Percentiles rank a stretch among this genome's conserved stretches.
Evolutionary conservation across 2,888 invertebrate species (phyloP).

Genomic region (Thelaira solivaga): DNA sequence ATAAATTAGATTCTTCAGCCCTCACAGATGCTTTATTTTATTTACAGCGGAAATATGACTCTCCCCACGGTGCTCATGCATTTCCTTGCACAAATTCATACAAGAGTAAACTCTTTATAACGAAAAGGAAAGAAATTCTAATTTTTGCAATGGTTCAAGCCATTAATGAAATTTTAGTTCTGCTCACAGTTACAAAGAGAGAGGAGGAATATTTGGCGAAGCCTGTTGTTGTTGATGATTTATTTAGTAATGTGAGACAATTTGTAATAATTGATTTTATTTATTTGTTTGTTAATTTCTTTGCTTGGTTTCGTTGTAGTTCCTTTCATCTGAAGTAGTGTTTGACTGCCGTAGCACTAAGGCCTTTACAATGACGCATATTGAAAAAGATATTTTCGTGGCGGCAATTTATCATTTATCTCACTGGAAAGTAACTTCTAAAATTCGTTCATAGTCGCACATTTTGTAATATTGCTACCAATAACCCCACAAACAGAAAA

Average conservation of each 20-base stretch:
- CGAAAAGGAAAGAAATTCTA: background rate
- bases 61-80: background rate
- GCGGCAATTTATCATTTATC: constrained; percentile 7
- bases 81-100: background rate
- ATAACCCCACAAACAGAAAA: too few relatives aligned
- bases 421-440: background rate
- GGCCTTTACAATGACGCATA: constrained; percentile 16
- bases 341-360: background rate
- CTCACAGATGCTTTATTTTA: background rate
- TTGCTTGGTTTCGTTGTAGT: background rate
- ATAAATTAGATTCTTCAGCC: constrained; percentile 56
- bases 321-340: background rate
- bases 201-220: background rate
- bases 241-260: background rate
- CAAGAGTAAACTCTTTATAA: constrained; percentile 1
- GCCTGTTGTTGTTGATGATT: background rate
- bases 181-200: background rate
- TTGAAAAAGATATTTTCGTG: background rate
- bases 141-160: background rate
- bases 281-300: constrained; percentile 1
- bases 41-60: background rate
- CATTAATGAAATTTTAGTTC: background rate
- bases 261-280: background rate
- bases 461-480: background rate
- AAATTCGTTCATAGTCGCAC: background rate